Base-by-base conservation (phyloP, 2,113 vertebrate genomes). In the Poeciliopsis occidentalis region DNA sequence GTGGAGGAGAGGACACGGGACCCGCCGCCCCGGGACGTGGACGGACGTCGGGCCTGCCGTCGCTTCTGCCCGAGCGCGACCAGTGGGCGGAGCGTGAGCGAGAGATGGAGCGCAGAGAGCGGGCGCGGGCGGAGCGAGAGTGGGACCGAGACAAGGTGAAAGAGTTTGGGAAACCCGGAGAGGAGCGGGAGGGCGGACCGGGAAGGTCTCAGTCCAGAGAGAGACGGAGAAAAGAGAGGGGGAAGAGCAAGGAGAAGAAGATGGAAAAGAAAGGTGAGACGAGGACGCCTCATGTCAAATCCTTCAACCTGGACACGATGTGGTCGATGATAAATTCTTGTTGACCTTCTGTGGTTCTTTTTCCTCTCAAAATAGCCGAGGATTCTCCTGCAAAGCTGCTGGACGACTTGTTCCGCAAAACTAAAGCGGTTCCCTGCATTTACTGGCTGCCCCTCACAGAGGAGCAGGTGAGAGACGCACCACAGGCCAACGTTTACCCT, bases 361-460 rank as follows among this genome's bases (percentile, higher is more conserved):
- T 13, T 70, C 31, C 31, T 73, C 12, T 22, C 73, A 81, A 96
- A 92, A 78, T 93, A 15, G 71, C 83, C 1, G 96, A 97, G 77
- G 96, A 97, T 69, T 96, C 96, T 0, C 96, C 96, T 1, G 96
- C 96, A 61, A 98, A 98, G 88, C 91, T 97, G 67, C 91, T 98
- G 8, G 97, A 98, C 6, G 97, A 98, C 78, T 93, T 98, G 67
- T 98, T 98, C 87, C 92, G 94, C 24, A 98, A 98, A 93, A 98
- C 97, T 78, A 97, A 97, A 94, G 96, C 96, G 12, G 95, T 95
- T 47, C 97, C 97, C 11, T 98, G 97, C 88, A 98, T 98, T 85
- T 98, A 97, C 84, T 98, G 96, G 96, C 95, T 98, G 51, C 97
- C 96, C 0, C 95, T 97, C n/a, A 96, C 96, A 1, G 96, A 97